phyloP scores from a whole-genome alignment of 2,113 vertebrate genomes.

The Austrofundulus limnaeus region DNA sequence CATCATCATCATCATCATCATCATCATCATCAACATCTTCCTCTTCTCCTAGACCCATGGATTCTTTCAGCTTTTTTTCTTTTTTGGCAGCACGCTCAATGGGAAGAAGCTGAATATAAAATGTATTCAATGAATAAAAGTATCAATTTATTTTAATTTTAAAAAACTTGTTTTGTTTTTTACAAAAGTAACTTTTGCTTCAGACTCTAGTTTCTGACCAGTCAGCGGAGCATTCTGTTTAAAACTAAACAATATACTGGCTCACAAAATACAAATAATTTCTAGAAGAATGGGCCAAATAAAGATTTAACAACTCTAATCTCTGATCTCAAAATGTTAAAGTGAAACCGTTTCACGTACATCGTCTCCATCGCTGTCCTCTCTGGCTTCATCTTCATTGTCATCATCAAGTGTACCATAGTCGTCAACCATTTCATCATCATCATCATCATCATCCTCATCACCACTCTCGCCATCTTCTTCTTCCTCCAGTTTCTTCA shows the following conservation, averaged over 20 bases:
- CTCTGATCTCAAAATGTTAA: background rate
- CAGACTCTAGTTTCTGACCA: no score
- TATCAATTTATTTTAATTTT: no score
- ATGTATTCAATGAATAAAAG: background rate
- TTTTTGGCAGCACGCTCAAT: constrained; percentile 89
- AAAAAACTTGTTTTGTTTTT: no score
- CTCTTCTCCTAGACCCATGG: constrained; percentile 58
- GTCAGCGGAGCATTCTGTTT: background rate
- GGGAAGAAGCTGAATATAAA: constrained; percentile 84
- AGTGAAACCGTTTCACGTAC: constrained; percentile 47
- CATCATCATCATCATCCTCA: constrained; percentile 76
- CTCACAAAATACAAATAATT: no score
- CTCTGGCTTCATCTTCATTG: constrained; percentile 54
- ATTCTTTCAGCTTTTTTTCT: constrained; percentile 78
- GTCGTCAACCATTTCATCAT: constrained; percentile 87
- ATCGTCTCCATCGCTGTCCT: constrained; percentile 75
- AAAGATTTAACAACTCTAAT: no score
- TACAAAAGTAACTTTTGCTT: background rate
- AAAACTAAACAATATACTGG: no score
- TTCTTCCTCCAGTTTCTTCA: constrained; percentile 14
- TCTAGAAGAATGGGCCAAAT: no score
- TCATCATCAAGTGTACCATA: constrained; percentile 81
- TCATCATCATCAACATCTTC: constrained; percentile 79
- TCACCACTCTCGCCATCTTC: no score
- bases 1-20: constrained; percentile 63